A percentile compares a stretch with the other conserved stretches of the same genome.
Conservation (phyloP, 2,888 invertebrate genomes). For the Tiliacea aurago region DNA sequence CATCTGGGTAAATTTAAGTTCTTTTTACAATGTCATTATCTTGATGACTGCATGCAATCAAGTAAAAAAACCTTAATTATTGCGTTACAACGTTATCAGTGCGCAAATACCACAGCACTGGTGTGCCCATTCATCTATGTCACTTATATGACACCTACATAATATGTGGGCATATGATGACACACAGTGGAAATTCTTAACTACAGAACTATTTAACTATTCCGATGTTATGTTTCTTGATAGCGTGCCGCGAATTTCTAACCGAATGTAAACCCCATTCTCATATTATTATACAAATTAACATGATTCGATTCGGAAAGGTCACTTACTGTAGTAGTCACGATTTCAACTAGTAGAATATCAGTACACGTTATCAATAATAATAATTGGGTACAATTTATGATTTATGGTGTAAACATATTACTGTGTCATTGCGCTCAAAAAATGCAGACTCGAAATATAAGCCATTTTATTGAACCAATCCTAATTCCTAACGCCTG, state of each 20-base stretch:
- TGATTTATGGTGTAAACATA: background rate
- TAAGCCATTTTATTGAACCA: slow-evolving; percentile 9
- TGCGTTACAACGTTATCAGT: slow-evolving; percentile 3
- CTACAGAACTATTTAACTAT: slow-evolving; percentile 4
- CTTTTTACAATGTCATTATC: slow-evolving; percentile 4
- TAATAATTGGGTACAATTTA: slow-evolving; percentile 3
- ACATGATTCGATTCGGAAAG: slow-evolving; percentile 37
- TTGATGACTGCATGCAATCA: background rate
- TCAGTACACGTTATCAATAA: slow-evolving; percentile 16
- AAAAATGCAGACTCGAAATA: background rate
- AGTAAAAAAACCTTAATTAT: background rate
- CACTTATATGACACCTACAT: slow-evolving; percentile 5
- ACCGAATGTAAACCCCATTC: slow-evolving; percentile 25
- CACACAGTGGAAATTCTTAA: slow-evolving; percentile 11
- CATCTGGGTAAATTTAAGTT: background rate
- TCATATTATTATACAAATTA: slow-evolving; percentile 35
- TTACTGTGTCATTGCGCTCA: background rate
- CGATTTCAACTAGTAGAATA: slow-evolving; percentile 12
- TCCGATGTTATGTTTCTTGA: slow-evolving; percentile 30
- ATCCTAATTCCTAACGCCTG: slow-evolving; percentile 18
- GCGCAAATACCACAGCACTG: slow-evolving; percentile 23
- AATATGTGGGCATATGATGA: slow-evolving; percentile 10
- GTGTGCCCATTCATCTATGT: slow-evolving; percentile 20
- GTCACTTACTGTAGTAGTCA: slow-evolving; percentile 24
- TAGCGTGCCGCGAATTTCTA: slow-evolving; percentile 21